phyloP scores from a whole-genome alignment of 2,113 vertebrate species.

The Mastomys natalensis region DNA sequence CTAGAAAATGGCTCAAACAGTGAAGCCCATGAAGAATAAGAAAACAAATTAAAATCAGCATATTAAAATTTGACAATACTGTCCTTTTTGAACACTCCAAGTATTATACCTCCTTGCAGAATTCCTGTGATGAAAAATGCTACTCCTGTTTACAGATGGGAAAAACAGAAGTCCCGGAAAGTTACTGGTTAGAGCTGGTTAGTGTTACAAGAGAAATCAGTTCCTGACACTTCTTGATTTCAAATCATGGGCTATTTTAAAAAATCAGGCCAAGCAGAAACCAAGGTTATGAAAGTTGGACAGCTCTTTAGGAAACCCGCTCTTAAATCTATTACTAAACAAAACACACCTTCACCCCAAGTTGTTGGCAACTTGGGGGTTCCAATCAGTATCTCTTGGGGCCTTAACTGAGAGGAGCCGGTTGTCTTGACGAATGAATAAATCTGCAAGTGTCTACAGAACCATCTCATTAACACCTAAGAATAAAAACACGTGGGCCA shows the following conservation, averaged over 20 bases:
- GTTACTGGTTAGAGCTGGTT: conserved; percentile 29
- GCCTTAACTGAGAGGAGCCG: conserved; percentile 21
- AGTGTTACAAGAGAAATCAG: conserved; percentile 23
- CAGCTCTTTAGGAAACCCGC: conserved; percentile 55
- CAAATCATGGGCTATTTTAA: conserved; percentile 7
- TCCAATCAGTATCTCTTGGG: conserved; percentile 39
- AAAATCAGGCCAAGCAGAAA: conserved; percentile 56
- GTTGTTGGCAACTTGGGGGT: neutral
- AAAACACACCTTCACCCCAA: neutral
- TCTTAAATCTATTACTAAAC: conserved; percentile 29
- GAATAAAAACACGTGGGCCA: conserved; percentile 8
- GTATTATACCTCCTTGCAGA: neutral
- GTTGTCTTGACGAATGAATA: conserved; percentile 50
- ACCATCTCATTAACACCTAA: conserved; percentile 57
- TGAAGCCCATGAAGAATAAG: conserved; percentile 39
- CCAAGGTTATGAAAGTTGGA: conserved; percentile 1
- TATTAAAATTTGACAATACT: conserved; percentile 28
- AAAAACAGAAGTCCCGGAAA: conserved; percentile 49
- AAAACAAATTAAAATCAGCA: conserved; percentile 58
- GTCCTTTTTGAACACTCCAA: conserved; percentile 28
- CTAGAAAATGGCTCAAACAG: conserved; percentile 24
- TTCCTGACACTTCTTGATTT: conserved; percentile 20
- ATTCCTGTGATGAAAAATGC: neutral
- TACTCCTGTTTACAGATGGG: neutral
- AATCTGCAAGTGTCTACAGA: conserved; percentile 55